Conservation (phyloP, 2,797 vertebrate genomes). For the Chloroceryle amazona region DNA sequence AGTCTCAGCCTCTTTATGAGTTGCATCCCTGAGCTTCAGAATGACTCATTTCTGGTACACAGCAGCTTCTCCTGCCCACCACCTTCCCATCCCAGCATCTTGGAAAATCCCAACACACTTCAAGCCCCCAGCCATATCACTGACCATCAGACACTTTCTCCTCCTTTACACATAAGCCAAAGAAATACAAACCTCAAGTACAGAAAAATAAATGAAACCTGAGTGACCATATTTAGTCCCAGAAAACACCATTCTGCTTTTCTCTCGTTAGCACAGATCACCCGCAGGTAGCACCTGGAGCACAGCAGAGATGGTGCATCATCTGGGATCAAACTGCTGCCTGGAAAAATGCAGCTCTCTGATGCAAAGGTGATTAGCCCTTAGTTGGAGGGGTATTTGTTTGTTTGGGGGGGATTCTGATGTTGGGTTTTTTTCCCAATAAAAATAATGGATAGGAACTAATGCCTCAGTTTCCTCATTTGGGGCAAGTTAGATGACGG, state of each 20-base stretch:
- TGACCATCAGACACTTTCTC: neutral
- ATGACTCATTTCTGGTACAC: accelerated
- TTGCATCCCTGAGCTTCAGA: neutral
- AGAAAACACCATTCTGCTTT: neutral
- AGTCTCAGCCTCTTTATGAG: accelerated
- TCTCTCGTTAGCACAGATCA: neutral
- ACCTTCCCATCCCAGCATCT: neutral
- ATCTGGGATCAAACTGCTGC: neutral
- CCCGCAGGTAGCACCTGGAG: neutral
- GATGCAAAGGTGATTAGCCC: neutral
- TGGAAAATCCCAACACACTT: neutral
- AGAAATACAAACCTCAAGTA: neutral
- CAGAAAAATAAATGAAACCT: neutral
- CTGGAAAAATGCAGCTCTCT: neutral
- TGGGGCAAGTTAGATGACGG: neutral
- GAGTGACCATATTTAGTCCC: neutral
- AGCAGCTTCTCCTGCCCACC: neutral
- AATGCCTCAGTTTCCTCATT: neutral
- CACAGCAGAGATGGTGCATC: neutral
- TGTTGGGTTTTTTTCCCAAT: neutral
- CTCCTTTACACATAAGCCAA: neutral
- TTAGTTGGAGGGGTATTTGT: neutral
- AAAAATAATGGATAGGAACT: neutral
- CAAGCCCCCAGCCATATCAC: accelerated
- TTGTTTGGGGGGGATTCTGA: neutral